These are phyloP conservation scores for Anabas testudineus DNA, from an alignment of 2,797 vertebrate species.

Conservation along the genomic window DNA sequence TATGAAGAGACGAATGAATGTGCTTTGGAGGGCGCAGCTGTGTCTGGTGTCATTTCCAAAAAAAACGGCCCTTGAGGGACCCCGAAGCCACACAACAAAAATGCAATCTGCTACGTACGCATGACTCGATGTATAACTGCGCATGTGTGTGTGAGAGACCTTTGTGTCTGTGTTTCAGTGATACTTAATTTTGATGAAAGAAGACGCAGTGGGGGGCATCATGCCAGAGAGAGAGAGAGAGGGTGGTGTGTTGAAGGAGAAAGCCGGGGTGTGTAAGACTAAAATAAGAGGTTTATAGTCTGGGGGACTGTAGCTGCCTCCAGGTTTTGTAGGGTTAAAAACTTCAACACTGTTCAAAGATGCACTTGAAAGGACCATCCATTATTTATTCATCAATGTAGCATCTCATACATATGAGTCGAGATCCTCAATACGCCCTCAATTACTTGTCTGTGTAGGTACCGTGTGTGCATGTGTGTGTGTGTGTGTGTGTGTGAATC, in stretches of 20 bases:
- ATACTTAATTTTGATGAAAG: slow-evolving; percentile 70
- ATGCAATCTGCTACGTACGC: slow-evolving; percentile 34
- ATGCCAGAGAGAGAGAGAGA: slow-evolving; percentile 14
- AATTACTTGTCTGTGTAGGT: slow-evolving; percentile 53
- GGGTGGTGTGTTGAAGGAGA: slow-evolving; percentile 40
- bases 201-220: slow-evolving; percentile 64
- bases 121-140: slow-evolving; percentile 38
- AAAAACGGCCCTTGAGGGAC: slow-evolving; percentile 39
- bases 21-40: slow-evolving; percentile 50
- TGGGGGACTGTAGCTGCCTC: slow-evolving; percentile 39
- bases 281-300: slow-evolving; percentile 58
- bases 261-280: slow-evolving; percentile 18
- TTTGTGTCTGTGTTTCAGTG: slow-evolving; percentile 70
- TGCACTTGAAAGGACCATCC: slow-evolving; percentile 73
- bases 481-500: slow-evolving; percentile 15
- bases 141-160: slow-evolving; percentile 61
- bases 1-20: slow-evolving; percentile 36
- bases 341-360: slow-evolving; percentile 73
- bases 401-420: slow-evolving; percentile 65
- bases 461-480: not conserved
- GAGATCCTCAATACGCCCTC: slow-evolving; percentile 62
- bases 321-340: slow-evolving; percentile 73
- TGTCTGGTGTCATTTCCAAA: slow-evolving; percentile 42
- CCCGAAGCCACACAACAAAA: slow-evolving; percentile 40
- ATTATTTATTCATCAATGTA: slow-evolving; percentile 79